A percentile compares a stretch with the other conserved stretches of the same genome.
Evolutionary conservation across 23 tunicate genomes (phyloP).

Genomic region (Phallusia fumigata): DNA sequence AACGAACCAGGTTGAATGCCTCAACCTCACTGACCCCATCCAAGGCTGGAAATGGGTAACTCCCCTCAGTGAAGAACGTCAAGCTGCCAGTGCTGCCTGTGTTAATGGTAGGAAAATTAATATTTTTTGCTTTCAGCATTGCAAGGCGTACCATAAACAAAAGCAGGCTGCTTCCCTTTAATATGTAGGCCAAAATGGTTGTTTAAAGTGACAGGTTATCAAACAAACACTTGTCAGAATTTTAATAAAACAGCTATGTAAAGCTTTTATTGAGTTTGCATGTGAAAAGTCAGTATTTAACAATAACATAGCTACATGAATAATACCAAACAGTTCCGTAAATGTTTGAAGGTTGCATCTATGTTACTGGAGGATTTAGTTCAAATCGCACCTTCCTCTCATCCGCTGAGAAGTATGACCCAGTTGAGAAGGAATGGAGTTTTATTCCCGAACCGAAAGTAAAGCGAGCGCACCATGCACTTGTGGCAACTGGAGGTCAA

Average conservation of each 20-base stretch:
- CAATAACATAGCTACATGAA: no score
- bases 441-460: constrained; percentile 2
- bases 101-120: background rate
- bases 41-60: constrained; percentile 5
- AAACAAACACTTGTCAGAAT: no score
- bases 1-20: background rate
- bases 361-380: background rate
- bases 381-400: constrained; percentile 5
- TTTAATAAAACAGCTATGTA: no score
- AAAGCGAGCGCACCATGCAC: background rate
- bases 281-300: no score
- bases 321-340: no score
- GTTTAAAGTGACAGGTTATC: no score
- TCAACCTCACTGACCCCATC: background rate
- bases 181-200: no score
- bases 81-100: background rate
- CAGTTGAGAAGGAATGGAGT: background rate
- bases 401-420: constrained; percentile 4
- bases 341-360: background rate
- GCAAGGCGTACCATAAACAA: no score
- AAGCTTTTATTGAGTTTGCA: no score
- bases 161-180: no score
- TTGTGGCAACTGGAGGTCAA: background rate
- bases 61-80: background rate
- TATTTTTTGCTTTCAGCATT: no score